A percentile compares a stretch with the other conserved stretches of the same genome.
Conservation (phyloP, 1,140 invertebrate genomes). For the Ips typographus region DNA sequence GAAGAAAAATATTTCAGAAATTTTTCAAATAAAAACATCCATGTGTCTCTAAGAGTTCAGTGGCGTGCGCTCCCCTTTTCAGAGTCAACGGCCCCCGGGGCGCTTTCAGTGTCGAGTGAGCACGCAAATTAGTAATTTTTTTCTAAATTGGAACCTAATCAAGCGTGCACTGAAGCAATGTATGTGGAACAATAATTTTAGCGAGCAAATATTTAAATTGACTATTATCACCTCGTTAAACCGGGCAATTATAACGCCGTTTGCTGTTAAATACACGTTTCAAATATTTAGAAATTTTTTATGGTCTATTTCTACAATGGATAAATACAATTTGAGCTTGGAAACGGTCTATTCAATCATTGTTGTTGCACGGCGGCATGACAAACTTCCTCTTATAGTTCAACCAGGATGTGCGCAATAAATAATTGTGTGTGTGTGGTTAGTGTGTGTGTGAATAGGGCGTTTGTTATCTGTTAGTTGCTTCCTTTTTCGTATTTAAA, state of each 20-base stretch:
- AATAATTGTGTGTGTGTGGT: background rate
- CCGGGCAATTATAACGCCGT: constrained; percentile 9
- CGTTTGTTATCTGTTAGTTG: background rate
- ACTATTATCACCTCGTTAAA: constrained; percentile 9
- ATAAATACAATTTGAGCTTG: constrained; percentile 2
- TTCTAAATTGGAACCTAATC: constrained; percentile 6
- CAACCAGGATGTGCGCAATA: constrained; percentile 6
- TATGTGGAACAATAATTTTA: constrained; percentile 15
- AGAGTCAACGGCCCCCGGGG: background rate
- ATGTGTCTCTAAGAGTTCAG: too few relatives aligned
- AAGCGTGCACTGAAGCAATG: constrained; percentile 1
- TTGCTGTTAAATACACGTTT: constrained; percentile 19
- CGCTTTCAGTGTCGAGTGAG: background rate
- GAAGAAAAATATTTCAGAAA: too few relatives aligned
- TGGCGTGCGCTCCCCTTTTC: background rate
- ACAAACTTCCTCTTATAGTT: constrained; percentile 10
- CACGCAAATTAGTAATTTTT: constrained; percentile 1
- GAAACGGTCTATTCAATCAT: constrained; percentile 10
- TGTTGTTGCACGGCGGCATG: background rate
- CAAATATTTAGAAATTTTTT: constrained; percentile 17
- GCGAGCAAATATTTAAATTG: constrained; percentile 14
- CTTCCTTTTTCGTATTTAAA: background rate
- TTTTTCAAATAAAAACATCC: too few relatives aligned
- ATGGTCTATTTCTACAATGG: constrained; percentile 8
- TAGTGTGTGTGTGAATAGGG: background rate